Base-by-base conservation (phyloP, 2,888 invertebrate species). In the Vannuccia rotundouncinata region DNA sequence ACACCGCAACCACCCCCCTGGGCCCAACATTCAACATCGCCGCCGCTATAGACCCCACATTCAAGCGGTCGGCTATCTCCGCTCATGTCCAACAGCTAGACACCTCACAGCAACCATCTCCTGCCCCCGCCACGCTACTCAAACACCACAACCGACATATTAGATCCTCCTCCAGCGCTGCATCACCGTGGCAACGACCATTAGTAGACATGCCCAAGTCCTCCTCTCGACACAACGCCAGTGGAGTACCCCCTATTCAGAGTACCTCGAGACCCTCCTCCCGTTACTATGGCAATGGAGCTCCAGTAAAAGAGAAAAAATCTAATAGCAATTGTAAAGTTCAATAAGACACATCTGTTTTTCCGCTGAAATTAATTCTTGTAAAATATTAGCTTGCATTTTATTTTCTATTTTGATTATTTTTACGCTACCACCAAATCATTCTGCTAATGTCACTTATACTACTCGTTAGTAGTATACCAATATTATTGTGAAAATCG, bases 21-120 rank as follows among this genome's bases (percentile, higher is more conserved):
- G 75, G 75, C 1, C 75, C 75, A 22, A 75, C 75, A 10, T 29
- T 75, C 75, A 75, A 75, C 75, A 75, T 75, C n/a, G 75, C 75
- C 29, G 31, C 75, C 31, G 75, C 75, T 10, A 75, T 75, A 25
- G 75, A 75, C 22, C 75, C 75, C 1, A 75, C 75, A 10, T 75
- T 29, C 75, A 75, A 75, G 31, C 29, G 75, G 5, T 30, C 75
- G 2, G 2, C 75, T 28, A 10, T 66, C 66, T 66, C 66, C 66
- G 5, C 66, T 27, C 17, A n/a, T 22, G 17, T n/a, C 17, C 66
- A 66, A 22, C 66, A 27, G 66, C 2, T n/a, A 5, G 25, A 22
- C 22, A n/a, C 66, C 22, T 22, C 66, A 17, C 2, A 17, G 22
- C 5, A 5, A 45, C 5, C 45, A 45, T 17, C 10, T 17, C 10